Evolutionary conservation across 2,888 invertebrate species (phyloP), one percentile per base, ranked within the genome.

Genomic region (Aromia moschata): DNA sequence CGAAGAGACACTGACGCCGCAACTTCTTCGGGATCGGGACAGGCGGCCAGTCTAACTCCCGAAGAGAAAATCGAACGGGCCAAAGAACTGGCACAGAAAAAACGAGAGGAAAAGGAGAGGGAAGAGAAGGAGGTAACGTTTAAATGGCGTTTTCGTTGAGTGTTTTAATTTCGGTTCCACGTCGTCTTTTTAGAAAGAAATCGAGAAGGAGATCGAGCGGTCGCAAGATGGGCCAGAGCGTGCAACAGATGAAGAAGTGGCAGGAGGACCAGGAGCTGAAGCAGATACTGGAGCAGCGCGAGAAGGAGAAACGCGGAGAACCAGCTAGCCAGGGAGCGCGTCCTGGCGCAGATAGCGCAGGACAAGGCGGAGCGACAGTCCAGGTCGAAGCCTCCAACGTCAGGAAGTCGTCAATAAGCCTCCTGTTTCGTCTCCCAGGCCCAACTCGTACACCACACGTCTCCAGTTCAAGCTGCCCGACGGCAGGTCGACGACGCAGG

Each of bases 391-490:
- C 36, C 57, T n/a, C 1, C 44, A 11, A 31, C 58, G 10, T 31
- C 61, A 17, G 38, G 62, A 53, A 31, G 57, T 2, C 59, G 56
- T 36, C 44, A 63, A 10, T 55, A 60, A 45, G 37, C 56, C 56
- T 7, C 36, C 40, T 12, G 31, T 49, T 1, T 17, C 45, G 1
- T 31, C 49, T 41, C 57, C 81, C 5, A 41, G 38, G 43, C 15
- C 47, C 51, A 18, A 45, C 43, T 20, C 82, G 53, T 84, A 86
- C 63, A 78, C 81, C 33, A 85, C 92, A 0, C 85, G 93, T 51
- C 86, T 97, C 33, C 96, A 96, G 82, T 94, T 96, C 77, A 89
- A 92, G 71, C 76, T 95, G 67, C 92, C 95, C 0, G 91, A 93
- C 78, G 96, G 96, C 0, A 84, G 86, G 0, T 85, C 89, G 0